phyloP scores from a whole-genome alignment of 2,797 vertebrate species.

The Xerus rutilus region DNA sequence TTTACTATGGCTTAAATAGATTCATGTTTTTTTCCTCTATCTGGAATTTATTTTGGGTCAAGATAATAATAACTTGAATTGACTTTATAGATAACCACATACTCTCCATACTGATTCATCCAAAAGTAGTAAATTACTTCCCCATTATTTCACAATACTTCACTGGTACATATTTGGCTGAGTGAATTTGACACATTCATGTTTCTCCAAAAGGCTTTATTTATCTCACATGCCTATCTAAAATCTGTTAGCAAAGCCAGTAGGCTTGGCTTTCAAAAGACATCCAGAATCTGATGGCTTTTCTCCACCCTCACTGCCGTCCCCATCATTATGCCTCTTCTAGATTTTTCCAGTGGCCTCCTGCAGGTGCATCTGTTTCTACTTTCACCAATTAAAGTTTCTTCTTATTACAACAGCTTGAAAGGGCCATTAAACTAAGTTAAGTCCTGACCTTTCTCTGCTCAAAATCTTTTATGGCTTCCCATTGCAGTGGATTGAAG shows the following conservation, averaged over 20 bases:
- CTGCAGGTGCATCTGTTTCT: not conserved
- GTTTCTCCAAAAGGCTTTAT: not conserved
- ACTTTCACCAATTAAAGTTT: not conserved
- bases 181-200: not conserved
- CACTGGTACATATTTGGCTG: not conserved
- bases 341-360: not conserved
- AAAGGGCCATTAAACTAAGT: constrained; percentile 1
- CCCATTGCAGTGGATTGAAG: not conserved
- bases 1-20: not conserved
- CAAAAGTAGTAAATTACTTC: not conserved
- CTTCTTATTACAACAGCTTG: not conserved
- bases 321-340: not conserved
- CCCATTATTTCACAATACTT: not conserved
- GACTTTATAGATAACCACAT: constrained; percentile 1
- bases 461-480: not conserved
- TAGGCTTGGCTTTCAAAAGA: not conserved
- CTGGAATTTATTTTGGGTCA: constrained; percentile 16
- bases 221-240: not conserved
- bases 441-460: not conserved
- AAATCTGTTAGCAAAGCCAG: not conserved
- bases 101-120: not conserved
- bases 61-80: not conserved
- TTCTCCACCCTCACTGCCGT: not conserved
- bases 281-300: not conserved
- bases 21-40: constrained; percentile 23